Evolutionary conservation across 2,113 vertebrate species (phyloP), one percentile per base, ranked within the genome.

Genomic region (Seriola rivoliana): DNA sequence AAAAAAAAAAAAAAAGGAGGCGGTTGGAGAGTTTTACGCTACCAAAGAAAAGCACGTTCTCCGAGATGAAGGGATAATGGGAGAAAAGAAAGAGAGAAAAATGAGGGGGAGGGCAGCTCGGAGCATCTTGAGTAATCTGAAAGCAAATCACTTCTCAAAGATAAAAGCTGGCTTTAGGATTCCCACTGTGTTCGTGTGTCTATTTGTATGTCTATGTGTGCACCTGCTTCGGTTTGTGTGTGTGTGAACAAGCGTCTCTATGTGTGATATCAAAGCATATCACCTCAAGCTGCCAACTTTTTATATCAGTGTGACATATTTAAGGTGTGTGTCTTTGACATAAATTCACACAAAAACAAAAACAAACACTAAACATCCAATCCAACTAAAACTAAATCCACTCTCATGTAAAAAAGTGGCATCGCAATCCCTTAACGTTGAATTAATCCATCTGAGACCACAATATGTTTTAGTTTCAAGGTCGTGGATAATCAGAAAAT

Each of bases 81-180:
- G 29, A 68, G 75, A 75, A 81, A 78, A 83, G 55, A 87, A 79
- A 85, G 57, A 78, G 69, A 71, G 78, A 80, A 81, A 87, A 86
- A 86, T 34, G 21, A 70, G 71, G 50, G 62, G 77, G 77, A 81
- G 79, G 73, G 69, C 68, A 87, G 68, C 84, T 88, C 25, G 17
- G 85, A 81, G 85, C 85, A 86, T 82, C 75, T 79, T 48, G 42
- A 82, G 74, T 85, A 81, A 90, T 89, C 69, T 88, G 54, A 78
- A 81, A 88, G 85, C 81, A 89, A 90, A 91, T 87, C 81, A 68
- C 73, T 81, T 83, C 66, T 71, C 62, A 12, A 46, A 84, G 82
- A 86, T 90, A 82, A 87, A 93, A 89, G 81, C 67, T 71, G 75
- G 66, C 62, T 84, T 78, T 69, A 88, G 71, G 71, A 88, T 85